Evolutionary conservation across 37 sponge, comb jelly and placozoan genomes (phyloP), one percentile per base, ranked within the genome.

Genomic region (Dysidea cf. avara): DNA sequence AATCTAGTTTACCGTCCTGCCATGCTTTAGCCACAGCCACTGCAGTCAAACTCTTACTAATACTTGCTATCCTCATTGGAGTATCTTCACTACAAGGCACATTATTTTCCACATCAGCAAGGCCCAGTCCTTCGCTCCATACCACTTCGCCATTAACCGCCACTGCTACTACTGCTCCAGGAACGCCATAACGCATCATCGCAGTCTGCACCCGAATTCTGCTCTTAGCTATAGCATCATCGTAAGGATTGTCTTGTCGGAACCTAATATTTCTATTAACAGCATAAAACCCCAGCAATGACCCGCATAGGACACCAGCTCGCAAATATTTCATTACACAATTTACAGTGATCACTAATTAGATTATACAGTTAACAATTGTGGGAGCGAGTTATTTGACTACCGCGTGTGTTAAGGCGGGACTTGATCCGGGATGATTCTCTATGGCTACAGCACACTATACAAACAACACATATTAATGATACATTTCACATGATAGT

Each of bases 61-160:
- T 96, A 79, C 97, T 96, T 17, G 96, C 96, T 6, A 96, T 86
- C 14, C 96, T 69, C 92, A 96, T 92, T 24, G 86, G 83, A 47
- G 86, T 74, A 24, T 71, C 65, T 4, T 46, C 7, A 17, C 79
- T 51, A 53, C 87, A 91, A 29, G 81, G 74, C 0, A 77, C 79
- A 33, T 38, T 64, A 51, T 88, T 96, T 59, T 96, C 96, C 28
- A 96, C 76, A 40, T 91, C 90, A 21, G 90, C 68, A 17, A 64
- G 77, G 14, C 92, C 96, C 6, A 88, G 52, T 1, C 92, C 96
- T 20, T 72, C 71, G 39, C 68, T 85, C 83, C 85, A 84, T 26
- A 91, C 81, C 28, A 72, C 4, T 25, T 47, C 31, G 3, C 96
- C 92, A 66, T 96, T 52, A 31, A 79, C 77, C 6, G 71, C 36